Conservation (phyloP, 1,140 invertebrate genomes). For the Meloidogyne chitwoodi region DNA sequence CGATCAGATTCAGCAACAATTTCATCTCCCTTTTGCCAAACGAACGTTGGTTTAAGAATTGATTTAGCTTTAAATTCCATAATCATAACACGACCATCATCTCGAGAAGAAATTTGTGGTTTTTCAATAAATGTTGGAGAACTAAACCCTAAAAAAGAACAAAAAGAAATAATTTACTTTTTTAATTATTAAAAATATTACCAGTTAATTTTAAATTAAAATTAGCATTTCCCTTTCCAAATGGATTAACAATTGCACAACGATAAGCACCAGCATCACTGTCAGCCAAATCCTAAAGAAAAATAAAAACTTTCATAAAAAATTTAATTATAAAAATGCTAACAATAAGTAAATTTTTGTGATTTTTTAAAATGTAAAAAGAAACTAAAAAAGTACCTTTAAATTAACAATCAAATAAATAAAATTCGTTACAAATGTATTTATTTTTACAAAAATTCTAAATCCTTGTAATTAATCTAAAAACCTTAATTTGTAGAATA, state of each 20-base stretch:
- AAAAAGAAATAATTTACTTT: background rate
- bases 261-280: conserved; percentile 63
- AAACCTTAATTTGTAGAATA: conserved; percentile 78
- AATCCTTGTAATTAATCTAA: background rate
- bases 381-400: no score
- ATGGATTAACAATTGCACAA: conserved; percentile 61
- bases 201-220: conserved; percentile 62
- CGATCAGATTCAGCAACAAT: conserved; percentile 78
- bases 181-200: conserved; percentile 10
- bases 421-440: no score
- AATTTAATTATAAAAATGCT: no score
- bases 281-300: conserved; percentile 57
- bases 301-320: no score
- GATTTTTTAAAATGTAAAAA: no score
- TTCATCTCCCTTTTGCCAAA: conserved; percentile 81
- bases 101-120: conserved; percentile 85
- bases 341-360: no score
- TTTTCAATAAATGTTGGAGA: conserved; percentile 97
- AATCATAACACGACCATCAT: conserved; percentile 89
- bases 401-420: no score
- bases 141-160: conserved; percentile 62
- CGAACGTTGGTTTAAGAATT: conserved; percentile 83
- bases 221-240: conserved; percentile 61
- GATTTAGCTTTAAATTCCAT: conserved; percentile 92
- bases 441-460: no score